These are phyloP conservation scores for Xanthia togata DNA, from an alignment of 2,888 invertebrate species.

Conservation along the genomic window DNA sequence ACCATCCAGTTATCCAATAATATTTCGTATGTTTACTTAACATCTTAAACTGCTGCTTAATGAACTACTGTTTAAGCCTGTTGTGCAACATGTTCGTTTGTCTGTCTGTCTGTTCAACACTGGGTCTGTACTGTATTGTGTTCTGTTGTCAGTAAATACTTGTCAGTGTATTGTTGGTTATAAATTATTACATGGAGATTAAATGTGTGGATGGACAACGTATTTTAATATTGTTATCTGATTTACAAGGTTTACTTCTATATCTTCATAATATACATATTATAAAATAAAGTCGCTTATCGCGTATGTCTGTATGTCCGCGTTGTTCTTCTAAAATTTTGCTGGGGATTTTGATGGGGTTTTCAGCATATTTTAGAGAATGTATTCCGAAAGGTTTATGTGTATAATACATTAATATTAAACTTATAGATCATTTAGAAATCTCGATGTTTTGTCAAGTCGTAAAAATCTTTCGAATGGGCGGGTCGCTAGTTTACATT, in stretches of 20 bases:
- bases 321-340: too few species aligned
- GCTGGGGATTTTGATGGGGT: too few species aligned
- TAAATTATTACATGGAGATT: slow-evolving; percentile 14
- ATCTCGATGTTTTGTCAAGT: too few species aligned
- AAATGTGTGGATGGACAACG: not conserved
- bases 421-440: too few species aligned
- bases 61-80: slow-evolving; percentile 83
- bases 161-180: slow-evolving; percentile 22
- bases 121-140: slow-evolving; percentile 10
- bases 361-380: too few species aligned
- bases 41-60: slow-evolving; percentile 88
- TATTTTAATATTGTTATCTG: not conserved
- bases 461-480: too few species aligned
- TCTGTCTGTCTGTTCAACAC: slow-evolving; percentile 41
- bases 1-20: slow-evolving; percentile 86
- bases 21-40: slow-evolving; percentile 89
- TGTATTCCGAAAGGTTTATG: too few species aligned
- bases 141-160: slow-evolving; percentile 38
- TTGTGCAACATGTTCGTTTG: slow-evolving; percentile 81
- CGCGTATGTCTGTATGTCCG: too few species aligned
- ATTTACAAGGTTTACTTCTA: not conserved
- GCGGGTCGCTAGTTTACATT: too few species aligned
- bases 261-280: too few species aligned
- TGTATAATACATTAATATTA: too few species aligned
- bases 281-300: too few species aligned